Evolutionary conservation across 2,888 invertebrate genomes (phyloP), one percentile per base, ranked within the genome.

Genomic region (Ichneumoninae sp.): DNA sequence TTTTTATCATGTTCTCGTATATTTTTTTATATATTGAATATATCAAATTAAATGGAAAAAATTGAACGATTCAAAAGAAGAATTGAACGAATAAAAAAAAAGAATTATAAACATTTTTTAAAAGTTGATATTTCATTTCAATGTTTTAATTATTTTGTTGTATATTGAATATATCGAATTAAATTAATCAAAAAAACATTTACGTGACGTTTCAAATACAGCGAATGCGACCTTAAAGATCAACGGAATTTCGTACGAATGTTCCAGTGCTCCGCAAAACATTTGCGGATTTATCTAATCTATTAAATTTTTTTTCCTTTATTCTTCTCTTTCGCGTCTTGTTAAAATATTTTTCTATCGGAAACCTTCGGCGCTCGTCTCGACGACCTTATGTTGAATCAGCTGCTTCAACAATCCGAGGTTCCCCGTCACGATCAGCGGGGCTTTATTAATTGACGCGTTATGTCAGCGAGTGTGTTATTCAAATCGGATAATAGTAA

Each of bases 381-480:
- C 50, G 47, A 16, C 62, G 22, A 76, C 16, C 36, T 66, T 76
- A 54, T 40, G 40, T 76, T 76, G 36, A 68, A 66, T 77, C 77
- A 77, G 68, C 57, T 69, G 77, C 19, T 3, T 68, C 54, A 30
- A 62, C 62, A 44, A 68, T 68, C 36, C 68, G 44, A 1, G 47
- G 68, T 19, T 69, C 19, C 36, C 33, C 66, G 16, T 75, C 52
- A 16, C 47, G 47, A 79, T 54, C 60, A 44, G 36, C 44, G 26
- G 44, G 19, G 26, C 66, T 70, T 80, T 62, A 60, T 66, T 70
- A 65, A 76, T 80, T 68, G 71, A 71, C 57, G 52, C 68, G 69
- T 60, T 60, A 19, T 50, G 33, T 30, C 30, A 10, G 33, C 22
- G 70, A n/a, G 65, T 65, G 36, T 57, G 50, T n/a, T 54, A 47